A percentile compares a stretch with the other conserved stretches of the same genome.
Evolutionary conservation across 2,888 invertebrate species (phyloP).

Genomic region (Cinara cedri): DNA sequence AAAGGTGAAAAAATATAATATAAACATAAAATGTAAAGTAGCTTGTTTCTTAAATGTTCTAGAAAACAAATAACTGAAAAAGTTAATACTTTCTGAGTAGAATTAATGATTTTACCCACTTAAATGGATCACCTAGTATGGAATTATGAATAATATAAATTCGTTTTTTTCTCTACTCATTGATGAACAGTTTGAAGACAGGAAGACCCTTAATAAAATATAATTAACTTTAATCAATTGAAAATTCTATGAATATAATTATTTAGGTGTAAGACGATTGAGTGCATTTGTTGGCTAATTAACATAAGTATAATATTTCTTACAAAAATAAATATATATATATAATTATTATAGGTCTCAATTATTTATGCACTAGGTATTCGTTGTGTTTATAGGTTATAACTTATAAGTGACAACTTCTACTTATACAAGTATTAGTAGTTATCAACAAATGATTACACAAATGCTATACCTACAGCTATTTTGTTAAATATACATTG

Average conservation of each 20-base stretch:
- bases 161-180: neutral
- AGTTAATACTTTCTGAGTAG: too few relatives aligned
- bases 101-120: too few relatives aligned
- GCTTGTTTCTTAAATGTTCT: too few relatives aligned
- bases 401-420: neutral
- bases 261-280: slow-evolving; percentile 34
- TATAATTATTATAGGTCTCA: neutral
- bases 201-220: slow-evolving; percentile 44
- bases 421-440: neutral
- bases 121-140: too few relatives aligned
- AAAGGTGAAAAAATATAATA: too few relatives aligned
- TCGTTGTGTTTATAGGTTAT: neutral
- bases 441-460: neutral
- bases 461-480: neutral
- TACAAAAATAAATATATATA: neutral
- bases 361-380: neutral
- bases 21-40: too few relatives aligned
- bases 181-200: neutral
- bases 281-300: slow-evolving; percentile 8
- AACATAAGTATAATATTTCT: neutral
- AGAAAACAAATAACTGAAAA: too few relatives aligned
- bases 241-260: neutral
- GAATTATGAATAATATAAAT: neutral
- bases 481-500: neutral
- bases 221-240: neutral